Evolutionary conservation across 2,797 vertebrate genomes (phyloP).

Genomic region (Cetoscarus ocellatus): DNA sequence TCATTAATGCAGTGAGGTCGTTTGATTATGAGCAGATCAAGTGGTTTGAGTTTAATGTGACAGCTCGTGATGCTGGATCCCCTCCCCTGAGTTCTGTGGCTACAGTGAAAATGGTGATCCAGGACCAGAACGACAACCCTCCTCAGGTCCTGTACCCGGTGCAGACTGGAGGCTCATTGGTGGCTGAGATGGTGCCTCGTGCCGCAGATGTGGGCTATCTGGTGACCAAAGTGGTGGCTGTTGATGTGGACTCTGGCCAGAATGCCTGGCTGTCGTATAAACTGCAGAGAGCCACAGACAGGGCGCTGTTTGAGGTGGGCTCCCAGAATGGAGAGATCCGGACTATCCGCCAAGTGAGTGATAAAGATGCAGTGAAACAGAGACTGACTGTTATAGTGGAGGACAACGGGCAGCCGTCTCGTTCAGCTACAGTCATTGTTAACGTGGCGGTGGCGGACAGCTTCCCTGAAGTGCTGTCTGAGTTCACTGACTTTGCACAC

Average conservation of each 20-base stretch:
- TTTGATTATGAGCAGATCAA: conserved; percentile 75
- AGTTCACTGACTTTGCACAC: too few species aligned
- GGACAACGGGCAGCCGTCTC: too few species aligned
- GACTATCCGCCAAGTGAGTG: conserved; percentile 58
- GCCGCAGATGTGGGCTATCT: conserved; percentile 83
- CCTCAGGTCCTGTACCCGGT: too few species aligned
- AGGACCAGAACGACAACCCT: too few species aligned
- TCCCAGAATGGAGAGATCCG: conserved; percentile 78
- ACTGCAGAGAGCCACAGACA: conserved; percentile 78
- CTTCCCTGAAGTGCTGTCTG: too few species aligned
- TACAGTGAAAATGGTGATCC: conserved; percentile 58
- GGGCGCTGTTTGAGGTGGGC: conserved; percentile 79
- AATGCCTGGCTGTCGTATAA: conserved; percentile 84
- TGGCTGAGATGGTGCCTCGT: conserved; percentile 57
- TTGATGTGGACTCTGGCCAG: conserved; percentile 85
- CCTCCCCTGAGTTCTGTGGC: conserved; percentile 77
- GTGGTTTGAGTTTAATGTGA: conserved; percentile 60
- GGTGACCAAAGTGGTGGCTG: conserved; percentile 86
- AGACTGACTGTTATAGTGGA: too few species aligned
- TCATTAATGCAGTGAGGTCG: conserved; percentile 55
- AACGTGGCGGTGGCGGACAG: too few species aligned
- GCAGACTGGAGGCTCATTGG: too few species aligned
- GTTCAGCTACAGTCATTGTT: too few species aligned
- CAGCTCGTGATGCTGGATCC: conserved; percentile 72
- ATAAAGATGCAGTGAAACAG: too few species aligned